Evolutionary conservation across 2,113 vertebrate genomes (phyloP).

Genomic region (Terrapene triunguis): DNA sequence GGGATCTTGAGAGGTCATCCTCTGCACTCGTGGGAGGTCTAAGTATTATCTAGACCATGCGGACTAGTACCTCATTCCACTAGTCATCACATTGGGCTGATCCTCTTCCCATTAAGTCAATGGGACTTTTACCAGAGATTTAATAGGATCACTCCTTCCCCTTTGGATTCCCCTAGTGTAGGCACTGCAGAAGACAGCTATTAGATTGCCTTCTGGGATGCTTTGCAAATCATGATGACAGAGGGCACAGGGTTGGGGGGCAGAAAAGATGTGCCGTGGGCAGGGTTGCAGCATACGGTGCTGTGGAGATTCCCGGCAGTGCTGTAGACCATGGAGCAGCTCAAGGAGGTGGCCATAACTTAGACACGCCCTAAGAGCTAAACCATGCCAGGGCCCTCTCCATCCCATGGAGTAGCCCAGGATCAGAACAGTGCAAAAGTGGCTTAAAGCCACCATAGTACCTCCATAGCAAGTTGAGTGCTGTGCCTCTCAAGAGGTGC

Average conservation of each 20-base stretch:
- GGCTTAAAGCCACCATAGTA: background rate
- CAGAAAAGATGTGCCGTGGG: background rate
- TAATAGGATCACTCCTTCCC: background rate
- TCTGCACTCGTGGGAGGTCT: too few species aligned
- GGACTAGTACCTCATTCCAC: background rate
- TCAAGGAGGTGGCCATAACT: background rate
- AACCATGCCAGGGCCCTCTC: background rate
- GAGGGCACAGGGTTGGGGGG: background rate
- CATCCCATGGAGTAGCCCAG: background rate
- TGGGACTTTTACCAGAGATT: background rate
- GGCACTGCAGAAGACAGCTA: background rate
- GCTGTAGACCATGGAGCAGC: background rate
- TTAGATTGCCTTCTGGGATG: background rate
- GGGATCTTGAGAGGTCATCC: too few species aligned
- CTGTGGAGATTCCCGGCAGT: background rate
- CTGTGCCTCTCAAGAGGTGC: rapidly evolving
- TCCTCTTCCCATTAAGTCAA: background rate
- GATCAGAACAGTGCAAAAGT: background rate
- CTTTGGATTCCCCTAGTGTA: background rate
- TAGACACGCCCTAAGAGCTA: background rate
- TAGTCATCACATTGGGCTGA: background rate
- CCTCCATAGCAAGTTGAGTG: background rate
- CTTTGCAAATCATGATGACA: background rate
- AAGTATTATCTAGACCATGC: too few species aligned
- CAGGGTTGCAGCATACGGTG: background rate